A percentile compares a stretch with the other conserved stretches of the same genome.
Evolutionary conservation across 2,888 invertebrate species (phyloP).

Genomic region (Megamerina dolium): DNA sequence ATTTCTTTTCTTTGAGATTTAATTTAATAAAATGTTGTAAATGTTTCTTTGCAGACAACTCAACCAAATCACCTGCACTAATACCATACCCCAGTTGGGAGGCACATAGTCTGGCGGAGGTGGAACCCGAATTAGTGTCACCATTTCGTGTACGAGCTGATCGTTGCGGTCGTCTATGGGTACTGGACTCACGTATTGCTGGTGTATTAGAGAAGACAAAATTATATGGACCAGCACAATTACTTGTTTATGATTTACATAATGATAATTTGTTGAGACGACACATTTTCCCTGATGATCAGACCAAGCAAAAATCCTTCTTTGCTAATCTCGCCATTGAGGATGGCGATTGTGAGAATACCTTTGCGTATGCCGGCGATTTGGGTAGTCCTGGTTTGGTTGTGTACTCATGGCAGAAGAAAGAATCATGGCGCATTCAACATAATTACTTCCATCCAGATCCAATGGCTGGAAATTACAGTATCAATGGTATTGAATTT

Average conservation of each 20-base stretch:
- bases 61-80: slow-evolving; percentile 61
- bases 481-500: slow-evolving; percentile 63
- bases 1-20: no score
- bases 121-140: slow-evolving; percentile 63
- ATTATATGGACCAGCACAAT: slow-evolving; percentile 55
- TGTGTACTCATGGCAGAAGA: slow-evolving; percentile 68
- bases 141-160: slow-evolving; percentile 70
- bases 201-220: slow-evolving; percentile 55
- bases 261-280: slow-evolving; percentile 65
- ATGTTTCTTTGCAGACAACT: slow-evolving; percentile 58
- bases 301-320: slow-evolving; percentile 62
- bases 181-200: slow-evolving; percentile 66
- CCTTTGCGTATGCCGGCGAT: slow-evolving; percentile 68
- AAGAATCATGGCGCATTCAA: slow-evolving; percentile 68
- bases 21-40: no score
- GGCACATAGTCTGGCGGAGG: slow-evolving; percentile 59
- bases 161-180: slow-evolving; percentile 72
- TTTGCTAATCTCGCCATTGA: slow-evolving; percentile 75
- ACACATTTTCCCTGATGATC: slow-evolving; percentile 59
- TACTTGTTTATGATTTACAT: slow-evolving; percentile 67
- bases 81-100: slow-evolving; percentile 78
- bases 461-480: slow-evolving; percentile 67
- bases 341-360: slow-evolving; percentile 65
- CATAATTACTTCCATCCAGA: slow-evolving; percentile 67
- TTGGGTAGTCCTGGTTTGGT: slow-evolving; percentile 63